Evolutionary conservation across 2,113 vertebrate species (phyloP).

Genomic region (Circaetus gallicus): DNA sequence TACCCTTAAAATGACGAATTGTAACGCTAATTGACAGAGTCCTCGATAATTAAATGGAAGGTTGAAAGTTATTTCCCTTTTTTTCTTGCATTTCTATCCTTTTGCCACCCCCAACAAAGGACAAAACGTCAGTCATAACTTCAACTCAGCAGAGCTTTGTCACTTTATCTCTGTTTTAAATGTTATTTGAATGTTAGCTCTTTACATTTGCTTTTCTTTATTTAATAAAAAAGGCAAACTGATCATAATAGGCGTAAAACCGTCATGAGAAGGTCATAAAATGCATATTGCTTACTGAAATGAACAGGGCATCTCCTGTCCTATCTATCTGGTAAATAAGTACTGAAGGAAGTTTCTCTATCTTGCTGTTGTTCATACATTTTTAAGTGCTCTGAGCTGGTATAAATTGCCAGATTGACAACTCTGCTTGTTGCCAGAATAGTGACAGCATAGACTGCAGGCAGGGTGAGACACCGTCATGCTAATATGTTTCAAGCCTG

Average conservation of each 20-base stretch:
- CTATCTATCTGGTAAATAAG: background rate
- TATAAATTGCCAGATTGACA: slow-evolving; percentile 38
- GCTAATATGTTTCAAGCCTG: slow-evolving; percentile 6
- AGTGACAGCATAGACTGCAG: slow-evolving; percentile 17
- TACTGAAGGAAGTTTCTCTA: background rate
- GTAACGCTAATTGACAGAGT: slow-evolving; percentile 5
- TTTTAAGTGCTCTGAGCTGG: background rate
- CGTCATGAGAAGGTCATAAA: background rate
- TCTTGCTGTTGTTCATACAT: slow-evolving; percentile 16
- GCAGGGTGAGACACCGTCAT: slow-evolving; percentile 22
- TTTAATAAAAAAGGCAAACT: background rate
- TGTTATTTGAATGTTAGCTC: slow-evolving; percentile 41
- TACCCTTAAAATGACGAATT: background rate
- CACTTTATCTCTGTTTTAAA: slow-evolving; percentile 33
- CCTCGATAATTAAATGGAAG: background rate
- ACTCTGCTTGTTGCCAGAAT: slow-evolving; percentile 25
- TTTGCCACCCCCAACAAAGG: background rate
- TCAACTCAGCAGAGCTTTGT: background rate
- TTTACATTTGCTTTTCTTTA: background rate
- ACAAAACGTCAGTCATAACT: background rate
- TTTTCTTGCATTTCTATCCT: background rate
- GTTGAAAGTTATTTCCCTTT: background rate
- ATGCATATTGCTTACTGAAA: background rate
- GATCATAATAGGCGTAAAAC: slow-evolving; percentile 8
- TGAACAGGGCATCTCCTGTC: background rate